Evolutionary conservation across 2,797 vertebrate genomes (phyloP).

Genomic region (Catamblyrhynchus diadema): DNA sequence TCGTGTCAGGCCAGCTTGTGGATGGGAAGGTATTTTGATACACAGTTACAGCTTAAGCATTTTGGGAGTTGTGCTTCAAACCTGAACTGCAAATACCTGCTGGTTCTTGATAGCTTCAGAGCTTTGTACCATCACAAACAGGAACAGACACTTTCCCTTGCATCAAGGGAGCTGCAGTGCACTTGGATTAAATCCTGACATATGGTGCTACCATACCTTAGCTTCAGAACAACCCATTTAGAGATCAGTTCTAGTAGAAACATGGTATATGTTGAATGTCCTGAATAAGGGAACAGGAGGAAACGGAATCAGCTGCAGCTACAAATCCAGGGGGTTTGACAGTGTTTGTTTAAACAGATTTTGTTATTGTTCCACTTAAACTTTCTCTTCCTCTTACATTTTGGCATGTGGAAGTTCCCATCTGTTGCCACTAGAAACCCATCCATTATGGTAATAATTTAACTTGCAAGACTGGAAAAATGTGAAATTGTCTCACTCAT

Average conservation of each 20-base stretch:
- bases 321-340: conserved; percentile 27
- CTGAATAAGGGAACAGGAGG: conserved; percentile 15
- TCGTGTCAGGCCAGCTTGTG: conserved; percentile 96
- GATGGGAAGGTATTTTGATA: conserved; percentile 89
- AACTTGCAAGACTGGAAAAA: conserved; percentile 63
- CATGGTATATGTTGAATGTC: not conserved
- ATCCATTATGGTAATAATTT: conserved; percentile 45
- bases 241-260: not conserved
- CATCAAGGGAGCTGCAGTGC: not conserved
- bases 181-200: not conserved
- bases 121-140: not conserved
- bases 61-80: not conserved
- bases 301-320: conserved; percentile 48
- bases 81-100: not conserved
- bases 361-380: conserved; percentile 61
- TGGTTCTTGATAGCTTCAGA: not conserved
- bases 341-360: conserved; percentile 55
- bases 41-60: not conserved
- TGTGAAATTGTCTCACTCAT: conserved; percentile 4
- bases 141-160: not conserved
- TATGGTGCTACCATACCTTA: not conserved
- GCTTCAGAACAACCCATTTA: not conserved
- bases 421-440: conserved; percentile 60
- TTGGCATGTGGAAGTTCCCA: conserved; percentile 53
- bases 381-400: conserved; percentile 65